phyloP scores from a whole-genome alignment of 2,113 vertebrate species.

The Varanus komodoensis region DNA sequence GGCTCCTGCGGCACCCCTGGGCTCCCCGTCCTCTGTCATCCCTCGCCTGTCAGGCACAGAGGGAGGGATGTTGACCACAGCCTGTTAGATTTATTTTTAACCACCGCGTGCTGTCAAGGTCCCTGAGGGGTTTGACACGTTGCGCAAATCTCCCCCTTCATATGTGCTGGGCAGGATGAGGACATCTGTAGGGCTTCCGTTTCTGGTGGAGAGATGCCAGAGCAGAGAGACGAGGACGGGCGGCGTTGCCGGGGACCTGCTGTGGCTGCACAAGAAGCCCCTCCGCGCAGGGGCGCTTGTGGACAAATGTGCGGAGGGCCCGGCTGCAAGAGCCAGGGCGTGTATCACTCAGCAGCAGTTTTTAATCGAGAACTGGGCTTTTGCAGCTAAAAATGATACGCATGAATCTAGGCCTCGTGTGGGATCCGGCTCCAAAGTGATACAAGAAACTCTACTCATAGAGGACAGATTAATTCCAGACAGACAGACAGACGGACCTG shows the following conservation, averaged over 20 bases:
- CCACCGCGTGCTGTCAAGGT: no score
- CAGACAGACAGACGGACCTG: not conserved
- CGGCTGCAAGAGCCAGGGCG: not conserved
- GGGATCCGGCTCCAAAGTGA: not conserved
- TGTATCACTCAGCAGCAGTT: not conserved
- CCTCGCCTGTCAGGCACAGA: no score
- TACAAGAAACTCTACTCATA: not conserved
- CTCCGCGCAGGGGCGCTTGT: not conserved
- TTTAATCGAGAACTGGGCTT: not conserved
- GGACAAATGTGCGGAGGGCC: not conserved
- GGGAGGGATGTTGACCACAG: no score
- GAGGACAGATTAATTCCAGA: not conserved
- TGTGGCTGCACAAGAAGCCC: not conserved
- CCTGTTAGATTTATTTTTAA: no score
- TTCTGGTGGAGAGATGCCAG: not conserved
- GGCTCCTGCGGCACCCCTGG: no score
- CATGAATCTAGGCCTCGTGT: not conserved
- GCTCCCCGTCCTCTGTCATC: no score
- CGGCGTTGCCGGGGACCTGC: not conserved
- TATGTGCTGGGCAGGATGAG: not conserved
- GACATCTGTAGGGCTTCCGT: not conserved
- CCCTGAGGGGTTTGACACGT: no score
- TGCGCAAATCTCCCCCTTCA: no score
- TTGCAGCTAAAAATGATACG: not conserved
- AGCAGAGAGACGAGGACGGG: not conserved